Conservation (phyloP, 2,888 invertebrate genomes). For the Parnassius glacialis region DNA sequence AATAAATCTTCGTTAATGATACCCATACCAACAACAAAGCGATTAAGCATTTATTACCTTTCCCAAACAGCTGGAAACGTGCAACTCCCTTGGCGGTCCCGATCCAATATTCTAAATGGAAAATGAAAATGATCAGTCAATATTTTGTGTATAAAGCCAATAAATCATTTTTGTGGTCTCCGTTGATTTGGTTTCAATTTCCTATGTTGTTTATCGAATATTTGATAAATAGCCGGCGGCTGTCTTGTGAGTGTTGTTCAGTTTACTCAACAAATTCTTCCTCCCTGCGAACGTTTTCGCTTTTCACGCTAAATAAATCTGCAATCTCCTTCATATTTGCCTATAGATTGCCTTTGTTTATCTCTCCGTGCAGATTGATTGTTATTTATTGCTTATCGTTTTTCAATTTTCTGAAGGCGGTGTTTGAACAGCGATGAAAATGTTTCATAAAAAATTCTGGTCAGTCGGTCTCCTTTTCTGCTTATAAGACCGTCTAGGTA, state of each 20-base stretch:
- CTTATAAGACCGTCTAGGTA: no score
- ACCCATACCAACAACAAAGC: conserved; percentile 21
- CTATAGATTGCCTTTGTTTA: conserved; percentile 71
- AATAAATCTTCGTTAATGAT: conserved; percentile 25
- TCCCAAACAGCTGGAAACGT: conserved; percentile 41
- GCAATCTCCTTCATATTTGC: conserved; percentile 64
- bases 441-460: conserved; percentile 9
- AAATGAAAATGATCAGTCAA: conserved; percentile 75
- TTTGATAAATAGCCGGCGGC: conserved; percentile 75
- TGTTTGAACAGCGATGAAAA: conserved; percentile 4
- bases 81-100: conserved; percentile 56
- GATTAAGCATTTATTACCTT: conserved; percentile 44
- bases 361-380: conserved; percentile 57
- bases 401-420: conserved; percentile 39
- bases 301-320: conserved; percentile 74
- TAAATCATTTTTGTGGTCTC: conserved; percentile 73
- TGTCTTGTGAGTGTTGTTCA: conserved; percentile 54
- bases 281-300: conserved; percentile 50
- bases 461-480: no score
- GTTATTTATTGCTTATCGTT: conserved; percentile 59
- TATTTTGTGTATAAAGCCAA: conserved; percentile 76
- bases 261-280: conserved; percentile 60
- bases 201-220: conserved; percentile 76
- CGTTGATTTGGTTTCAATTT: conserved; percentile 77
- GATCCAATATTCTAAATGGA: conserved; percentile 68